These are phyloP conservation scores for Cryptocephalus moraei DNA, from an alignment of 2,888 invertebrate genomes.

Conservation along the genomic window DNA sequence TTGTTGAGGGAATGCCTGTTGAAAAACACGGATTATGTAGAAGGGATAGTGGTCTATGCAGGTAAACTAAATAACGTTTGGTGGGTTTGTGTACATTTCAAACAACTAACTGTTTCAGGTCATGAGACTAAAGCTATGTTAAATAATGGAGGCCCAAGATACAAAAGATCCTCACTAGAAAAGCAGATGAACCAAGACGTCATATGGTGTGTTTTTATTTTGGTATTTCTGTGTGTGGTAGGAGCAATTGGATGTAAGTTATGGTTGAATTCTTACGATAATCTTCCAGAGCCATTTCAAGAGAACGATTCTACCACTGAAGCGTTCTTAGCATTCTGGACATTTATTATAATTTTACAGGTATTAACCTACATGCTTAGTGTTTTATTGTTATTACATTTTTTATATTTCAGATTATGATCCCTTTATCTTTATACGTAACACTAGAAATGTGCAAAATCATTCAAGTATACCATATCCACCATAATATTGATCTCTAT, in stretches of 20 bases:
- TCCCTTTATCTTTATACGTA: slow-evolving; percentile 92
- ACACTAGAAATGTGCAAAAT: slow-evolving; percentile 95
- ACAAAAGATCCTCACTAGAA: slow-evolving; percentile 87
- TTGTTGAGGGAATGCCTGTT: slow-evolving; percentile 86
- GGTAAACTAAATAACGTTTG: slow-evolving; percentile 36
- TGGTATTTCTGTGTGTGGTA: slow-evolving; percentile 79
- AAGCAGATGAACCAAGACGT: slow-evolving; percentile 92
- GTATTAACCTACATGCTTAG: slow-evolving; percentile 32
- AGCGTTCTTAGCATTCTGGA: slow-evolving; percentile 86
- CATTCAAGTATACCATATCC: slow-evolving; percentile 90
- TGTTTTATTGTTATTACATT: neutral
- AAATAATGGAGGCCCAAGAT: slow-evolving; percentile 91
- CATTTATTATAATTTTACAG: slow-evolving; percentile 90
- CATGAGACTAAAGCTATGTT: slow-evolving; percentile 97
- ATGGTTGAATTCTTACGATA: slow-evolving; percentile 60
- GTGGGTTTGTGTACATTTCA: neutral
- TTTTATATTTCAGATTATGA: slow-evolving; percentile 63
- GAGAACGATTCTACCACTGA: slow-evolving; percentile 42
- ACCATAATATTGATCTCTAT: slow-evolving; percentile 79
- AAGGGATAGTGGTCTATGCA: slow-evolving; percentile 94
- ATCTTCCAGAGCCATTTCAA: slow-evolving; percentile 56
- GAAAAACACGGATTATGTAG: slow-evolving; percentile 93
- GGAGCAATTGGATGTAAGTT: slow-evolving; percentile 86
- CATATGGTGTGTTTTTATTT: slow-evolving; percentile 89
- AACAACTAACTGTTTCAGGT: slow-evolving; percentile 43